phyloP scores from a whole-genome alignment of 2,797 vertebrate genomes.

The Myotis pilosus region DNA sequence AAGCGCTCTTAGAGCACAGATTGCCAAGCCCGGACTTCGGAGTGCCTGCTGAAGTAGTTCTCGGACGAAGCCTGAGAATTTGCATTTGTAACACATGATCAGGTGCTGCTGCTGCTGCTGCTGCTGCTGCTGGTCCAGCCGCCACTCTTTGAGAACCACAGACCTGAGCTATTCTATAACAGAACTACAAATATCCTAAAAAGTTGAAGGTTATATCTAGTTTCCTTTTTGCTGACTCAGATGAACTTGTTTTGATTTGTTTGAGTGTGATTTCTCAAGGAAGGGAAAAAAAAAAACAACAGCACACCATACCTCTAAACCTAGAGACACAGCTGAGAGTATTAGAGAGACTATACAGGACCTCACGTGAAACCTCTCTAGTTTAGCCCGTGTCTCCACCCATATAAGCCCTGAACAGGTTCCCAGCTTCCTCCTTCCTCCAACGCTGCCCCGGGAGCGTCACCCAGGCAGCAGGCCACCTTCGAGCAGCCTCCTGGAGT shows the following conservation, averaged over 20 bases:
- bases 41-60: not conserved
- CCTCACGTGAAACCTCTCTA: not conserved
- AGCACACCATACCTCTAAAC: not conserved
- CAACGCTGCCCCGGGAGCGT: rapidly evolving
- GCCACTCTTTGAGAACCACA: not conserved
- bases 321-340: not conserved
- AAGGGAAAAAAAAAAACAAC: not conserved
- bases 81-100: not conserved
- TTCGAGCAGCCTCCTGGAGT: not conserved
- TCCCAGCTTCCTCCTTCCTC: not conserved
- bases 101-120: not conserved
- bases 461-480: not conserved
- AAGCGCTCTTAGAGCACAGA: not conserved
- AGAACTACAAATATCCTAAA: not conserved
- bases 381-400: not conserved
- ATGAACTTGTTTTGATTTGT: not conserved
- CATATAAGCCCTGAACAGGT: not conserved
- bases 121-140: not conserved
- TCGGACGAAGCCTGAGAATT: not conserved
- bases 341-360: not conserved
- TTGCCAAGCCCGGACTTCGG: not conserved
- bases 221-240: not conserved
- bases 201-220: not conserved
- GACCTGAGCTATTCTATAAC: not conserved
- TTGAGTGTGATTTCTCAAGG: not conserved